These are phyloP conservation scores for Choristoneura fumiferana DNA, from an alignment of 1,140 invertebrate species.

Conservation along the genomic window DNA sequence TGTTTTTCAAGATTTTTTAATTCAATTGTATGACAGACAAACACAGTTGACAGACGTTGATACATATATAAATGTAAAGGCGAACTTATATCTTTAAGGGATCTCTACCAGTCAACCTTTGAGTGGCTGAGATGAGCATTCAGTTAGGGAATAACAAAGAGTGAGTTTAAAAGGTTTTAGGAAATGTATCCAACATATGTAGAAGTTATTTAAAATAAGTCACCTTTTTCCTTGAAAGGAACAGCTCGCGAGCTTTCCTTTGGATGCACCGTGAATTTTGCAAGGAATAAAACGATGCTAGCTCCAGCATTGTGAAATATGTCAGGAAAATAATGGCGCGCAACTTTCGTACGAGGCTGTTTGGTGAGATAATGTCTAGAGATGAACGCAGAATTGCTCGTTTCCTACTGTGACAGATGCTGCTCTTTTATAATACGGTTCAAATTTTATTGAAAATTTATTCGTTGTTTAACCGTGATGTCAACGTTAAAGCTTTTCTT, in stretches of 20 bases:
- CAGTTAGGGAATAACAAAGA: too few species aligned
- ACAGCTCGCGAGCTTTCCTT: slow-evolving; percentile 28
- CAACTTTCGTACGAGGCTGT: slow-evolving; percentile 42
- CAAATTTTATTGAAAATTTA: not conserved
- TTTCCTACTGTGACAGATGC: slow-evolving; percentile 21
- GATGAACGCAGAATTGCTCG: slow-evolving; percentile 41
- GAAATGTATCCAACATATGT: too few species aligned
- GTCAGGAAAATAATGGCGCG: slow-evolving; percentile 63
- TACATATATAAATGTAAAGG: too few species aligned
- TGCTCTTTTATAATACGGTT: slow-evolving; percentile 6
- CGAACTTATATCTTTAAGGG: too few species aligned
- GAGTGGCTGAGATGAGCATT: too few species aligned
- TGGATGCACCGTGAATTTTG: slow-evolving; percentile 42
- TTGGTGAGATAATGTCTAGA: slow-evolving; percentile 46
- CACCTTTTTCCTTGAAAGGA: not conserved
- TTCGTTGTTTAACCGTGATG: not conserved
- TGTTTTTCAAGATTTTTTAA: too few species aligned
- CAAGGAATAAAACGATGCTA: slow-evolving; percentile 42
- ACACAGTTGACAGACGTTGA: too few species aligned
- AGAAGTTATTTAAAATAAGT: not conserved
- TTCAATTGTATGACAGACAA: too few species aligned
- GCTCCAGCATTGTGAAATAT: slow-evolving; percentile 58
- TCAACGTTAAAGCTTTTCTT: not conserved
- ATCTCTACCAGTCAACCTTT: too few species aligned
- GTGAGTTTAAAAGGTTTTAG: too few species aligned